Evolutionary conservation across 2,888 invertebrate species (phyloP), one percentile per base, ranked within the genome.

Genomic region (Epinotia demarniana): DNA sequence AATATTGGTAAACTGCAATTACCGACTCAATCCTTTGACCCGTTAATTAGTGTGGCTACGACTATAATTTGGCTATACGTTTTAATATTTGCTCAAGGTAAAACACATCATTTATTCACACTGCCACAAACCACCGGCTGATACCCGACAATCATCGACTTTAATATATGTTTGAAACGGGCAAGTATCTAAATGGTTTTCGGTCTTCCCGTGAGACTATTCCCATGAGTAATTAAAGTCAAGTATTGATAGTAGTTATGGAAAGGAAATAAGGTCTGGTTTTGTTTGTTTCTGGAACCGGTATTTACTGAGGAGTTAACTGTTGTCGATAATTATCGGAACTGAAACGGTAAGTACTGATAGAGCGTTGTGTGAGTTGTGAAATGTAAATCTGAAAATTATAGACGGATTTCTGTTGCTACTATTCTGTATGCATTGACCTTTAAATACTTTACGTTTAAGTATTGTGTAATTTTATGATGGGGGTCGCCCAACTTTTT

Each of bases 231-330:
- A 90, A 90, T 92, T 90, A 90, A 84, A 78, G 77, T 71, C 53
- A 79, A 77, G 64, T 70, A 73, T 73, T 68, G 73, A 61, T 76
- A 73, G 71, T 73, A 78, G 80, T 81, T 89, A 87, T 80, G 53
- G 12, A 75, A 11, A 33, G 0, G 16, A 0, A 0, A 75, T 82
- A 85, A 80, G 80, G 85, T 53, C 11, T n/a, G 27, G 46, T 68
- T 72, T 72, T 13, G 49, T 12, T 80, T 80, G 73, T 78, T 86
- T 71, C 78, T 70, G 23, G 60, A 78, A 78, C 75, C 79, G 81
- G 81, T 91, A 91, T 92, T 92, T 93, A 91, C 85, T 80, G 79
- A 88, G 90, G 89, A 91, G 90, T 89, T 87, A 89, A 88, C 85
- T 91, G 88, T 91, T 91, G 90, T 87, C 85, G 86, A 84, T 90